These are phyloP conservation scores for Quadriops clusia DNA, from an alignment of 2,888 invertebrate genomes.

Conservation along the genomic window DNA sequence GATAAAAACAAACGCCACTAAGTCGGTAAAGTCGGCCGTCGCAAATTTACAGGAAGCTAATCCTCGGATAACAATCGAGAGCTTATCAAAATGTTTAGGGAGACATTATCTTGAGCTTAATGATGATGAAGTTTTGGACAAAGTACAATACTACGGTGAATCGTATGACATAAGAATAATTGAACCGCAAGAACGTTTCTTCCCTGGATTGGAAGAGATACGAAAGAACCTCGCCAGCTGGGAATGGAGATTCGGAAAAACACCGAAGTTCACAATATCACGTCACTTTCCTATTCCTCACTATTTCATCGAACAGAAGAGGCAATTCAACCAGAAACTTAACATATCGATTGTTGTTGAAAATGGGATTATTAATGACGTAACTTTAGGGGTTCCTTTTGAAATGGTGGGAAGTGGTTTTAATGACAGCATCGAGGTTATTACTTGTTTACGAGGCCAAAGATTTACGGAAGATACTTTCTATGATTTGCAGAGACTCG, in stretches of 20 bases:
- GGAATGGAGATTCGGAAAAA: slow-evolving; percentile 83
- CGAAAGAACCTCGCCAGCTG: slow-evolving; percentile 60
- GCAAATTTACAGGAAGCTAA: slow-evolving; percentile 71
- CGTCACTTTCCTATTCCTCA: slow-evolving; percentile 45
- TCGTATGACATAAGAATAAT: slow-evolving; percentile 7
- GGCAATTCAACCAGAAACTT: slow-evolving; percentile 9
- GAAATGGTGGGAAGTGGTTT: too few species aligned
- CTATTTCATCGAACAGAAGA: slow-evolving; percentile 3
- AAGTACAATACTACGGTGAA: neutral
- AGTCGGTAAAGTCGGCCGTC: slow-evolving; percentile 69
- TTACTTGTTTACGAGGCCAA: too few species aligned
- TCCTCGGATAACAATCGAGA: slow-evolving; percentile 56
- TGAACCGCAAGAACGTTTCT: slow-evolving; percentile 13
- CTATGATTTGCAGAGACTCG: too few species aligned
- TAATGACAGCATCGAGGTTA: too few species aligned
- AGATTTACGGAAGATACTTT: too few species aligned
- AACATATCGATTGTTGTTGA: slow-evolving; percentile 10
- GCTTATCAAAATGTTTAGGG: slow-evolving; percentile 33
- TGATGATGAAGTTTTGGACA: slow-evolving; percentile 8
- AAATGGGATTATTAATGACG: slow-evolving; percentile 12
- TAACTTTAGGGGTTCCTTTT: too few species aligned
- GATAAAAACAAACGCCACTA: slow-evolving; percentile 75
- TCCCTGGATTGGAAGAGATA: slow-evolving; percentile 55
- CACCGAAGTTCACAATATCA: slow-evolving; percentile 70
- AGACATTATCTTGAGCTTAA: slow-evolving; percentile 13